Conservation (phyloP, 2,113 vertebrate species). For the Strigops habroptila region DNA sequence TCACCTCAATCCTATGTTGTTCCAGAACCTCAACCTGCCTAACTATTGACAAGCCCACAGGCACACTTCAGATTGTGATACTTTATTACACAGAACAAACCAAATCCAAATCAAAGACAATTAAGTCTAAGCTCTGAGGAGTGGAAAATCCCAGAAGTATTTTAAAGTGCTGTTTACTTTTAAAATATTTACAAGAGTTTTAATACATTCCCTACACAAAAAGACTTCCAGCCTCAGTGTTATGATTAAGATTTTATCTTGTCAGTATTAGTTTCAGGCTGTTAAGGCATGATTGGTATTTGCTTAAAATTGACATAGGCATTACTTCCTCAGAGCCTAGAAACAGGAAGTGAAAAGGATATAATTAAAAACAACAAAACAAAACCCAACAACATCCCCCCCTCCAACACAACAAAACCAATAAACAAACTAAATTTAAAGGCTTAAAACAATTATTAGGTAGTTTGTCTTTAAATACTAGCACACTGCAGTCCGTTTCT, state of each 20-base stretch:
- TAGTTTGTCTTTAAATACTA: not conserved
- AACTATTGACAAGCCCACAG: not conserved
- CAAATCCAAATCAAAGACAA: not conserved
- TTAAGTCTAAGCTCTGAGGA: not conserved
- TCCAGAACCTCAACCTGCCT: not conserved
- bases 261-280: slow-evolving; percentile 1
- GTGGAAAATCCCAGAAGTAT: not conserved
- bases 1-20: not conserved
- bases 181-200: not conserved
- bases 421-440: not conserved
- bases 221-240: not conserved
- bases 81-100: not conserved
- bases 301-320: not conserved
- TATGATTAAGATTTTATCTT: not conserved
- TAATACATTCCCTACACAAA: not conserved
- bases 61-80: not conserved
- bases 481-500: slow-evolving; percentile 14
- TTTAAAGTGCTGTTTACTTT: slow-evolving; percentile 18
- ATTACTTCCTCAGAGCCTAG: not conserved
- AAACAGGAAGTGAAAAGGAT: not conserved
- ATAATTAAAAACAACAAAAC: not conserved
- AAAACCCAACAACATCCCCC: not conserved
- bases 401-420: not conserved
- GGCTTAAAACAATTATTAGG: not conserved
- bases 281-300: not conserved